A percentile compares a stretch with the other conserved stretches of the same genome.
Conservation (phyloP, 2,888 invertebrate genomes). For the Drosophila peninsularis region DNA sequence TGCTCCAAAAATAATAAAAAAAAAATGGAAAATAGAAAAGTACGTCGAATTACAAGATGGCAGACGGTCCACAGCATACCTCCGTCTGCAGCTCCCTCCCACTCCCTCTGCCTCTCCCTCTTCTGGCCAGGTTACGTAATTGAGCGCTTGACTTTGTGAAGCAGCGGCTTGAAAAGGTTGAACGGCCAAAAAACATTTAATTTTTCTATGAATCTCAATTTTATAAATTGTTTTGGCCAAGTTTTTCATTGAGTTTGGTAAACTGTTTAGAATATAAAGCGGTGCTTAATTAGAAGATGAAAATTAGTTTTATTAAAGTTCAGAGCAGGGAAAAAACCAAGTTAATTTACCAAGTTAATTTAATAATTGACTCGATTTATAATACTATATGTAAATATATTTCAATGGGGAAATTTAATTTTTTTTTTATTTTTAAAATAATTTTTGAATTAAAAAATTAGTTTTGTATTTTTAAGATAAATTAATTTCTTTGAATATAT, state of each 20-base stretch:
- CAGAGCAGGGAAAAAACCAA: not conserved
- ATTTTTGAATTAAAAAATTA: no score
- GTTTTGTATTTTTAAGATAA: no score
- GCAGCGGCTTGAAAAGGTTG: slow-evolving; percentile 37
- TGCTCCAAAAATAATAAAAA: slow-evolving; percentile 24
- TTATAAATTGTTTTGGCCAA: slow-evolving; percentile 30
- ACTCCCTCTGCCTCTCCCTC: not conserved
- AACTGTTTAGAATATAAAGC: not conserved
- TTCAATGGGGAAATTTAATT: no score
- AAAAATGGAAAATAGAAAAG: slow-evolving; percentile 19
- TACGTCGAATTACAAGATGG: slow-evolving; percentile 67
- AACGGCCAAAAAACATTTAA: slow-evolving; percentile 27
- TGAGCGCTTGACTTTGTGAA: slow-evolving; percentile 68
- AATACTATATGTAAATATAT: no score
- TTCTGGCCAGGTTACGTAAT: slow-evolving; percentile 57
- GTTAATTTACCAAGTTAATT: no score
- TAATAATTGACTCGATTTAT: not conserved
- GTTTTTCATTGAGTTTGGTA: not conserved
- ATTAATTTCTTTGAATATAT: no score
- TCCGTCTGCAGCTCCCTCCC: not conserved
- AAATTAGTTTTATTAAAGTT: not conserved
- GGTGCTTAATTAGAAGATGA: not conserved
- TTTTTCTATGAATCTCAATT: slow-evolving; percentile 48
- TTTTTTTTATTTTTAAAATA: no score
- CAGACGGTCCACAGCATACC: slow-evolving; percentile 19